phyloP scores from a whole-genome alignment of 2,113 vertebrate genomes.

The Gallinago media region DNA sequence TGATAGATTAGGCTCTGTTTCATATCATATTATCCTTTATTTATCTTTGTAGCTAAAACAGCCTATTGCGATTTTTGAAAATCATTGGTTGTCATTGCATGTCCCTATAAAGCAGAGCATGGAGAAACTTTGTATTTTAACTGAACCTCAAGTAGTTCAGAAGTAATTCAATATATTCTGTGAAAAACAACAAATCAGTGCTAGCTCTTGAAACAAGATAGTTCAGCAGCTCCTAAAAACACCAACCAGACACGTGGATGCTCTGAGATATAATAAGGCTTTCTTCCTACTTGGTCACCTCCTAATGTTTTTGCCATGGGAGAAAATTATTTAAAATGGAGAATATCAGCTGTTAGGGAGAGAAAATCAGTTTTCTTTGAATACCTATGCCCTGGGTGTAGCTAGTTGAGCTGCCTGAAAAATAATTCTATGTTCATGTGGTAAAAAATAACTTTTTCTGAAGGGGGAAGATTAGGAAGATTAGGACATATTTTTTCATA shows the following conservation, averaged over 20 bases:
- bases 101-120: neutral
- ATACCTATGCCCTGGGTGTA: neutral
- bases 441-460: neutral
- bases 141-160: neutral
- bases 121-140: neutral
- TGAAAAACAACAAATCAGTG: neutral
- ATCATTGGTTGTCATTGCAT: neutral
- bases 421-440: neutral
- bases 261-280: neutral
- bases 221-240: neutral
- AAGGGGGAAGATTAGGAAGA: neutral
- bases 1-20: constrained; percentile 1
- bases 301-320: neutral
- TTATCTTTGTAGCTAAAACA: neutral
- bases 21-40: neutral
- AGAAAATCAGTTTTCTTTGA: neutral
- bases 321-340: neutral
- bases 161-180: neutral
- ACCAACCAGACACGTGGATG: neutral
- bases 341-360: neutral
- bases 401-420: neutral
- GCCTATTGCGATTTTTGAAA: neutral
- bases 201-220: neutral
- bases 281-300: neutral
- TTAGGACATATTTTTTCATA: neutral